phyloP scores from a whole-genome alignment of 1,140 invertebrate genomes.

The Leptonema lineaticorne region DNA sequence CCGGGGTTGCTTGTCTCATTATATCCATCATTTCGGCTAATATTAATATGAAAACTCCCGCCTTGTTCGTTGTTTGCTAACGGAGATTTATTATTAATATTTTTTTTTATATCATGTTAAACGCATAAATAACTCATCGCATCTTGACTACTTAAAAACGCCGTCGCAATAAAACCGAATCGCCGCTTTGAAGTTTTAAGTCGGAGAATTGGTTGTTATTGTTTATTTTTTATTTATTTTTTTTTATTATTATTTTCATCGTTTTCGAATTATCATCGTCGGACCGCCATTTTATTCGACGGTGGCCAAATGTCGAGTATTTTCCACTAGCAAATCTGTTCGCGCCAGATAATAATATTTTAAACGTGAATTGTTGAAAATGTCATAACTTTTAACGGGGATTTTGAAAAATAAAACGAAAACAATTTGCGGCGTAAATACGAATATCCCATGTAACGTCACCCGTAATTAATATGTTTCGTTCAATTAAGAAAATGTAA shows the following conservation, averaged over 20 bases:
- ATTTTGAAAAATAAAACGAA: no score
- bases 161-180: background rate
- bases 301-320: constrained; percentile 17
- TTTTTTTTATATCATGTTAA: background rate
- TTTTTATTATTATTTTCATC: background rate
- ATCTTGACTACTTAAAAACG: no score
- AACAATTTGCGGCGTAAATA: no score
- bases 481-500: background rate
- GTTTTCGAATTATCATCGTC: background rate
- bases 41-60: no score
- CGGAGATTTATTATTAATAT: background rate
- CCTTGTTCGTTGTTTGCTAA: background rate
- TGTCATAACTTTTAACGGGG: no score
- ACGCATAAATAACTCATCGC: background rate
- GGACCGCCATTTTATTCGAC: constrained; percentile 12
- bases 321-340: no score
- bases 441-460: no score
- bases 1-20: constrained; percentile 3
- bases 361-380: no score
- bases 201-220: background rate
- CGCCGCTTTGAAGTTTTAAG: background rate
- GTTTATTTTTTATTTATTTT: background rate
- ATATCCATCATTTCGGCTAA: background rate
- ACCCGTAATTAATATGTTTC: no score
- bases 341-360: no score